These are phyloP conservation scores for Rhynchopsitta pachyrhyncha DNA, from an alignment of 2,113 vertebrate species.

Conservation along the genomic window DNA sequence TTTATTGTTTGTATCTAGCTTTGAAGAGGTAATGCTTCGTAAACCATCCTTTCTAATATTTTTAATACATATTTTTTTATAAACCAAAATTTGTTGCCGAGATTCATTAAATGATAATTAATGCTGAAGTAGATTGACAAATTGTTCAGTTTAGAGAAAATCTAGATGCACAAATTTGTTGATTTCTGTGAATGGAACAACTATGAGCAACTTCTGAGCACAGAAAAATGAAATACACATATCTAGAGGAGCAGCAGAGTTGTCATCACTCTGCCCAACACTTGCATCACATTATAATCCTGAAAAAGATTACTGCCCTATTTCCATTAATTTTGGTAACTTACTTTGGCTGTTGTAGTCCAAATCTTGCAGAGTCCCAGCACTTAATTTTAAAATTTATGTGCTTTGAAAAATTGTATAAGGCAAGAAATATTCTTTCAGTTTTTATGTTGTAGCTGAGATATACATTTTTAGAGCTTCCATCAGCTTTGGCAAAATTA, in stretches of 20 bases:
- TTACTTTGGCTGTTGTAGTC: conserved; percentile 41
- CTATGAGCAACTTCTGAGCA: neutral
- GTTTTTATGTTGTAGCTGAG: conserved; percentile 28
- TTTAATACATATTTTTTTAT: neutral
- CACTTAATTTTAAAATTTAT: conserved; percentile 49
- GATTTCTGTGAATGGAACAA: neutral
- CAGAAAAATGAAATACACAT: neutral
- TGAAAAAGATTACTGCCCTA: neutral
- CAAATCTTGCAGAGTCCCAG: neutral
- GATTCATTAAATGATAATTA: neutral
- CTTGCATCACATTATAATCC: conserved; percentile 39
- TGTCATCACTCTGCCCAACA: conserved; percentile 38
- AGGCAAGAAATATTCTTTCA: conserved; percentile 43
- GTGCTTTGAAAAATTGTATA: conserved; percentile 41
- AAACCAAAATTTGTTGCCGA: neutral
- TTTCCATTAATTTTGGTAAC: conserved; percentile 51
- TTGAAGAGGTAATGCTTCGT: neutral
- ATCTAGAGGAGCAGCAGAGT: neutral
- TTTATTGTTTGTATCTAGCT: neutral
- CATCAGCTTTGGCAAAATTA: conserved; percentile 69
- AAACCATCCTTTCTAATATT: neutral
- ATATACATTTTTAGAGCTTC: conserved; percentile 58
- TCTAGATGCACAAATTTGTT: neutral
- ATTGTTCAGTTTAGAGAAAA: neutral
- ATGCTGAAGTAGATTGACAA: neutral